These are phyloP conservation scores for Ammodytes marinus DNA, from an alignment of 2,113 vertebrate genomes.

Conservation along the genomic window DNA sequence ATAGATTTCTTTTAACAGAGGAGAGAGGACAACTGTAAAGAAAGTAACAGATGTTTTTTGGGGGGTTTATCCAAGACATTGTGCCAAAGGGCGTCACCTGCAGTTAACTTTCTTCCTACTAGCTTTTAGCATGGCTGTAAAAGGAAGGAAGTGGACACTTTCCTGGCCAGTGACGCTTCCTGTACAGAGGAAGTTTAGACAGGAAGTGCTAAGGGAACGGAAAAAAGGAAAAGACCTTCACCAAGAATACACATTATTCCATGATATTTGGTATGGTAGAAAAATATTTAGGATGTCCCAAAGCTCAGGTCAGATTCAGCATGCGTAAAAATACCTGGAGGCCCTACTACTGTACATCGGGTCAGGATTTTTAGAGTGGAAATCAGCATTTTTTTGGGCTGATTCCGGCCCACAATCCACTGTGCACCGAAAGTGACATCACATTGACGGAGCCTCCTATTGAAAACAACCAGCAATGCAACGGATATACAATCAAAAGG, in stretches of 20 bases:
- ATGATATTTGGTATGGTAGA: too few relatives aligned
- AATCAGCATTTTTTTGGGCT: too few relatives aligned
- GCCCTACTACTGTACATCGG: too few relatives aligned
- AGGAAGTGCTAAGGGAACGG: conserved; percentile 26
- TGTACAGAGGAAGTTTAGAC: conserved; percentile 21
- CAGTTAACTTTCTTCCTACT: conserved; percentile 14
- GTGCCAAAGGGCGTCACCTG: conserved; percentile 5
- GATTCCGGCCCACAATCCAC: too few relatives aligned
- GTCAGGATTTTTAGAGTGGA: too few relatives aligned
- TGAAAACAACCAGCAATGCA: too few relatives aligned
- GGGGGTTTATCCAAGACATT: background rate
- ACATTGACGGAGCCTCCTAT: too few relatives aligned
- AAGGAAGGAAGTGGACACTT: conserved; percentile 31
- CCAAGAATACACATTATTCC: background rate
- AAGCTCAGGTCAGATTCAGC: too few relatives aligned
- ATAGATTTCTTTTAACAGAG: conserved; percentile 13
- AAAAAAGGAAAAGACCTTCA: conserved; percentile 19
- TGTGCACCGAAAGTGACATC: too few relatives aligned
- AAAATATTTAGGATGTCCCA: too few relatives aligned
- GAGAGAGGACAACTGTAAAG: conserved; percentile 4
- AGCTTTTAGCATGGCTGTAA: conserved; percentile 35
- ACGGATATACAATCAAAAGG: too few relatives aligned
- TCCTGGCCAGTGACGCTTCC: conserved; percentile 54
- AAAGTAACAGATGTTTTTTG: conserved; percentile 17
- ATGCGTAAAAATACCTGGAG: too few relatives aligned